Evolutionary conservation across 2,113 vertebrate genomes (phyloP).

Genomic region (Burhinus bistriatus): DNA sequence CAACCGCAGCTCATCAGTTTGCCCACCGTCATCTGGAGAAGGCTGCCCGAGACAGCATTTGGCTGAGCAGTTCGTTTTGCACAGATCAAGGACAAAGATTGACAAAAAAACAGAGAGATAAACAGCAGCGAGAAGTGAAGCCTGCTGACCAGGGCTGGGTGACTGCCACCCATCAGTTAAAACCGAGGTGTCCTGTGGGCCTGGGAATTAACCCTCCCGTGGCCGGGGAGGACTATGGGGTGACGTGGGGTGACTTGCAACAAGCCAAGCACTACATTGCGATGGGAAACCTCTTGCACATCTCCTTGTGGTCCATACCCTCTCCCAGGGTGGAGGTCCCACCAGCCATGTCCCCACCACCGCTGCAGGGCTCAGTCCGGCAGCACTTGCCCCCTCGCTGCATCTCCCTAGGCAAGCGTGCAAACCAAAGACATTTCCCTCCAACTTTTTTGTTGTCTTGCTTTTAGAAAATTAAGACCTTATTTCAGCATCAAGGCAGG

Average conservation of each 20-base stretch:
- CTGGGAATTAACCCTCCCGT: not conserved
- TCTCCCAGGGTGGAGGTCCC: not conserved
- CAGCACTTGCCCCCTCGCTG: rapidly evolving
- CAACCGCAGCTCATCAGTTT: not conserved
- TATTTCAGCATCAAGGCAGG: not conserved
- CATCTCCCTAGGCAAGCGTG: rapidly evolving
- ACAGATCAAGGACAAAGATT: not conserved
- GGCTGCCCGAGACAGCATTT: not conserved
- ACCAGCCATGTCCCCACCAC: not conserved
- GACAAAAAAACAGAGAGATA: not conserved
- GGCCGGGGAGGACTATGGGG: rapidly evolving
- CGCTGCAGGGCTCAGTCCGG: not conserved
- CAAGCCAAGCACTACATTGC: rapidly evolving
- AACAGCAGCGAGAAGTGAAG: rapidly evolving
- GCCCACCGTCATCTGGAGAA: not conserved
- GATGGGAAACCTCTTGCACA: rapidly evolving
- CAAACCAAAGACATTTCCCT: rapidly evolving
- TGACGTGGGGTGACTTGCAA: not conserved
- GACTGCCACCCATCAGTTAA: not conserved
- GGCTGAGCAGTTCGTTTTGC: not conserved
- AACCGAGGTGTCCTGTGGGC: not conserved
- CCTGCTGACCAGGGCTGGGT: not conserved
- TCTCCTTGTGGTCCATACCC: not conserved
- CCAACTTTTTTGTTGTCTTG: not conserved
- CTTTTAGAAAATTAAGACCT: not conserved